These are phyloP conservation scores for Leptodactylus fallax DNA, from an alignment of 2,797 vertebrate genomes.

Conservation along the genomic window DNA sequence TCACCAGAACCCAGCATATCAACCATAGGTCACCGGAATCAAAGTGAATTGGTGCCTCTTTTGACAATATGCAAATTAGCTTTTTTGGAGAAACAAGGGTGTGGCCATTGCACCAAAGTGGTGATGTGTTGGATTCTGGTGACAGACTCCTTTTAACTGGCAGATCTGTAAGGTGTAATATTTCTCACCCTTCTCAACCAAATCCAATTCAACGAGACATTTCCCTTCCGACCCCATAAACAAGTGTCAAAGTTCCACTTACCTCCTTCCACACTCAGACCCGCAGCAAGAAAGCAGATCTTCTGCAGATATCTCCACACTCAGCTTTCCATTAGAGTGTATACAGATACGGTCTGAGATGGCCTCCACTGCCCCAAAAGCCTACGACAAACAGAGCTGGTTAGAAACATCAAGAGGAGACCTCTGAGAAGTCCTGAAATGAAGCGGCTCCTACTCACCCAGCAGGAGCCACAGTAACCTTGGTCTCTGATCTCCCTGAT, in stretches of 20 bases:
- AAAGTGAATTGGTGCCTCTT: too few relatives aligned
- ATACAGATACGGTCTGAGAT: slow-evolving; percentile 94
- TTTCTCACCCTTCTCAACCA: too few relatives aligned
- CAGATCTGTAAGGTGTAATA: too few relatives aligned
- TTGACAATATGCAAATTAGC: too few relatives aligned
- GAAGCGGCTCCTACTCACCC: slow-evolving; percentile 79
- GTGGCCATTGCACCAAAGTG: too few relatives aligned
- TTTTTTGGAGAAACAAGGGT: too few relatives aligned
- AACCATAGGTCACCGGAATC: too few relatives aligned
- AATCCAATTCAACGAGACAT: too few relatives aligned
- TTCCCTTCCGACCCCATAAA: too few relatives aligned
- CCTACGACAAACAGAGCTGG: slow-evolving; percentile 74
- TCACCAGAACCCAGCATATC: too few relatives aligned
- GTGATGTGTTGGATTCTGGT: too few relatives aligned
- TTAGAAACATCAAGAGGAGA: not conserved
- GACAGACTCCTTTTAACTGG: too few relatives aligned
- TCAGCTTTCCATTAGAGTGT: slow-evolving; percentile 84
- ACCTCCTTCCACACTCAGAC: slow-evolving; percentile 89
- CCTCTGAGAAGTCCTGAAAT: not conserved
- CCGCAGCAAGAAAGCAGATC: slow-evolving; percentile 93
- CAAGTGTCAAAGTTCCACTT: slow-evolving; percentile 70
- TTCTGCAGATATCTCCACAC: slow-evolving; percentile 89
- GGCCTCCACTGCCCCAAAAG: slow-evolving; percentile 92
- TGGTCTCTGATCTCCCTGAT: slow-evolving; percentile 93
- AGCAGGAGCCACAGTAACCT: slow-evolving; percentile 97